A percentile compares a stretch with the other conserved stretches of the same genome.
Evolutionary conservation across 2,797 vertebrate species (phyloP).

Genomic region (Lutjanus campechanus): DNA sequence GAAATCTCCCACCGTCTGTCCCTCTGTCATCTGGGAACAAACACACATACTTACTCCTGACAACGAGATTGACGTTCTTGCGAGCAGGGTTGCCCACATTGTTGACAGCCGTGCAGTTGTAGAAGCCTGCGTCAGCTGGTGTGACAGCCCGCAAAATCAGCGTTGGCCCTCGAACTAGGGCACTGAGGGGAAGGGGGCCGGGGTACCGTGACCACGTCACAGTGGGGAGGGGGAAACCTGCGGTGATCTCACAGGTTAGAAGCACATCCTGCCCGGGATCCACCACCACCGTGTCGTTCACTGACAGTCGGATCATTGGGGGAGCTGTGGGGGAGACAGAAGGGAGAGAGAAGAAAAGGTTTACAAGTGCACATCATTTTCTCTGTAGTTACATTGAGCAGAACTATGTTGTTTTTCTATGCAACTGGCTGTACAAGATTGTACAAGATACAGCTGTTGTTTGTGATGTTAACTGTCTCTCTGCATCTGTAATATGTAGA

Average conservation of each 20-base stretch:
- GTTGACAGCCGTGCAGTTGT: constrained; percentile 97
- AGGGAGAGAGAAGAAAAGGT: constrained; percentile 7
- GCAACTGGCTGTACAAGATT: not conserved
- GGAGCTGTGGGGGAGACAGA: constrained; percentile 83
- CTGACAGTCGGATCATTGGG: constrained; percentile 93
- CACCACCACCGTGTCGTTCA: constrained; percentile 95
- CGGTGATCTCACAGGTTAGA: constrained; percentile 90
- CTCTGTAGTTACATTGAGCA: not conserved
- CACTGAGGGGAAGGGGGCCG: constrained; percentile 87
- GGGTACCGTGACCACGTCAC: constrained; percentile 94
- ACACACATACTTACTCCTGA: constrained; percentile 88
- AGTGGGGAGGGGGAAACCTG: constrained; percentile 91
- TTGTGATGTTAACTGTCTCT: constrained; percentile 1
- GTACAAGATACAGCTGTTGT: not conserved
- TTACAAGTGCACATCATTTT: constrained; percentile 11
- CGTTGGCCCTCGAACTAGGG: constrained; percentile 87
- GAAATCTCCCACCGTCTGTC: not conserved
- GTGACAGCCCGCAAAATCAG: constrained; percentile 90
- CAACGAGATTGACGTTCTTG: constrained; percentile 93
- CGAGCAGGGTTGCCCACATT: constrained; percentile 97
- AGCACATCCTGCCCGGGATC: constrained; percentile 94
- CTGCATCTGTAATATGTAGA: constrained; percentile 12
- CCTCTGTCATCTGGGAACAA: not conserved
- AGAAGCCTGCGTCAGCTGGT: constrained; percentile 91
- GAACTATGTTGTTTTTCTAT: not conserved